Base-by-base conservation (phyloP, 2,113 vertebrate species). In the Gadus chalcogrammus region DNA sequence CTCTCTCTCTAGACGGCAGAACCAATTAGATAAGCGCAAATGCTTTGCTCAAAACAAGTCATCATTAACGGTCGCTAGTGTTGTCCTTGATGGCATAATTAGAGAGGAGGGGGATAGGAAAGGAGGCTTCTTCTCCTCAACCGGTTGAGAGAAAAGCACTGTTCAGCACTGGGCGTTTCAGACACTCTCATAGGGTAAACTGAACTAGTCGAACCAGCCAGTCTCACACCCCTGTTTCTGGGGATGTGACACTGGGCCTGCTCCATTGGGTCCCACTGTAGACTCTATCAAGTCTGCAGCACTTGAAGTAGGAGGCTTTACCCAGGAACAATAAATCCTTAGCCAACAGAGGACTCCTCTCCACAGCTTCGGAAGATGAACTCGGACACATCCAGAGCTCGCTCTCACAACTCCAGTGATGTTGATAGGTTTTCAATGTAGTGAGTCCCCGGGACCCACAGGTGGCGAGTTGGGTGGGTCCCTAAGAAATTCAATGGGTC, bases 21-120 rank as follows among this genome's bases (percentile, higher is more conserved):
- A 75, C 0, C 66, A 75, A 82, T 86, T 76, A 76, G 60, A 72
- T 20, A 63, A 68, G 73, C 74, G 62, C 8, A 67, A 70, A 79
- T 20, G 15, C 35, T 69, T 52, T 64, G 66, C 35, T 74, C 11
- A 63, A 78, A 78, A 79, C 67, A 82, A 79, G 79, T 78, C 60
- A 68, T 74, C 71, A 66, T 56, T 68, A 16, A 67, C 72, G 18
- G 62, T 61, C 72, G 28, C 31, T 64, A 76, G 64, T 58, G 79
- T 56, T 61, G 22, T 64, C 74, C 67, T 65, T 58, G 63, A 76
- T 73, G 53, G 69, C 69, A 31, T 67, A 77, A 72, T 80, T 73
- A 70, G 63, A 60, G 67, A 59, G 20, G 65, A 12, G 24, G 20
- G n/a, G 35, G 15, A 58, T 42, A 7, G 27, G 15, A 62, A 17